Base-by-base conservation (phyloP, 2,113 vertebrate genomes). In the Cettia cetti region DNA sequence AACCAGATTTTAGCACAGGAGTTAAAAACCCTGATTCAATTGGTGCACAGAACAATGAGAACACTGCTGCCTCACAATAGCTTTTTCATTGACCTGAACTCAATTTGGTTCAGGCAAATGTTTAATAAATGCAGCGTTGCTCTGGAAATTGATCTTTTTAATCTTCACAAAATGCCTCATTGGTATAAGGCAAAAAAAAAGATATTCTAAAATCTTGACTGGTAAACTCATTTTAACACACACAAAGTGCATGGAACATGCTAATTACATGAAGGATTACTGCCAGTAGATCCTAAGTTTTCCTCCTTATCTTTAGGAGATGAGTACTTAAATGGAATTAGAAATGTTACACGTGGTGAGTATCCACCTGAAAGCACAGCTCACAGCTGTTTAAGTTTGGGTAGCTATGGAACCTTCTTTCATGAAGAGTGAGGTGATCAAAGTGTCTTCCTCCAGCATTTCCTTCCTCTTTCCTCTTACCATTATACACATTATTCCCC, bases 271-370 rank as follows among this genome's bases (percentile, higher is more conserved):
- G n/a, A 1, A 15, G 7, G 37, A 49, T 40, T 14, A 42, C 20
- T 68, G 52, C 31, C 33, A 0, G 1, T 1, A 31, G 22, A 47
- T 11, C 8, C 0, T 1, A 63, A 37, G 12, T 31, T 15, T 15
- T 71, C 52, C 37, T 71, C 65, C 60, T 16, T 23, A 42, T 16
- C 30, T 49, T 54, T 9, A 69, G 18, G 30, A 27, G 20, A 81
- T 53, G 9, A 86, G 42, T 27, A 70, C 15, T 53, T 42, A 50
- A 42, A 30, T 9, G 21, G 45, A 69, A 69, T 72, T 30, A 45
- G 35, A 60, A 60, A 33, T 15, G 22, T 23, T 23, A 71, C 28
- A 64, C 4, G 10, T 13, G 47, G 13, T 12, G 35, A 52, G 20
- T 12, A 39, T 16, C 30, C 30, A 33, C 7, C 30, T 42, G 39